Percentiles rank a stretch among this genome's conserved stretches.
phyloP scores from a whole-genome alignment of 1,140 invertebrate species.

The Brachionus angularis region DNA sequence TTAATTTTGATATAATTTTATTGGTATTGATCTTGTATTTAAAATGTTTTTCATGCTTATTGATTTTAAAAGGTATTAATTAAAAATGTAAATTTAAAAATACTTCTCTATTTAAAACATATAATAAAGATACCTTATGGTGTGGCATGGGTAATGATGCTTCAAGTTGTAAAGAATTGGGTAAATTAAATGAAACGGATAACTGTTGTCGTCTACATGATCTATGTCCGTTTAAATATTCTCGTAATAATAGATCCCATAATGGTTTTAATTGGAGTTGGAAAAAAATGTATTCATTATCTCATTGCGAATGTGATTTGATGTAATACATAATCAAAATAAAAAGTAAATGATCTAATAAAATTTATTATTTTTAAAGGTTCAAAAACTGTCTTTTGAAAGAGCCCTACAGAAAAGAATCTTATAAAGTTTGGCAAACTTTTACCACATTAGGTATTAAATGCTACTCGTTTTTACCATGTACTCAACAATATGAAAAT shows the following conservation, averaged over 20 bases:
- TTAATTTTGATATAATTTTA: no score
- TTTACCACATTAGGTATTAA: constrained; percentile 9
- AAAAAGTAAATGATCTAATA: no score
- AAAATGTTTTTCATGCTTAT: no score
- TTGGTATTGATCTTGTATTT: no score
- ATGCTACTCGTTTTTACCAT: constrained; percentile 26
- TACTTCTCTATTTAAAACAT: constrained; percentile 7
- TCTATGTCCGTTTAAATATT: constrained; percentile 63
- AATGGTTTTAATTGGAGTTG: constrained; percentile 32
- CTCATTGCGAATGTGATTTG: constrained; percentile 27
- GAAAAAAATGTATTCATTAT: not conserved
- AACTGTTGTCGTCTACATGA: constrained; percentile 73
- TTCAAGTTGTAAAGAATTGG: constrained; percentile 65
- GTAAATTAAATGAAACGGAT: constrained; percentile 65
- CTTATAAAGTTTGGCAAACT: constrained; percentile 11
- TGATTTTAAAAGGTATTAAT: no score
- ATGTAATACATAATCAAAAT: no score
- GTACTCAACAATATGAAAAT: not conserved
- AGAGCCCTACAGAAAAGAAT: not conserved
- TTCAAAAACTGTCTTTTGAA: not conserved
- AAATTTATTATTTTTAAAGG: no score
- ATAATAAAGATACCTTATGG: constrained; percentile 66
- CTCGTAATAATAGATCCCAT: constrained; percentile 57
- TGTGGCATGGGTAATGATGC: constrained; percentile 68
- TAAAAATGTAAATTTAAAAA: no score